These are phyloP conservation scores for Caenorhabditis sp. DNA, from an alignment of 2,888 invertebrate species.

Conservation along the genomic window DNA sequence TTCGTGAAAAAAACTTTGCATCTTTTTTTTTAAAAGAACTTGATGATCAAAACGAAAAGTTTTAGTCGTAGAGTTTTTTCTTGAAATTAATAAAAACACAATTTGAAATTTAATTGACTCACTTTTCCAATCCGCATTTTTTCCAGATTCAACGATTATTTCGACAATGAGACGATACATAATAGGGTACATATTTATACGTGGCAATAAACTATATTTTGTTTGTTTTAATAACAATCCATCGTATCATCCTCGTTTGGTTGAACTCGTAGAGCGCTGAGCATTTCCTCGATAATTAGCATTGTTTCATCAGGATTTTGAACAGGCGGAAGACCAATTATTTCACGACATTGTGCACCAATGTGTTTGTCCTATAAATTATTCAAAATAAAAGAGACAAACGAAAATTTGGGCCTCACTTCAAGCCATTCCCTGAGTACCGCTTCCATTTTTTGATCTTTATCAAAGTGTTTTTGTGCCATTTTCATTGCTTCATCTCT, in stretches of 20 bases:
- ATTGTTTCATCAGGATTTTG: background rate
- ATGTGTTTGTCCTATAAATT: conserved; percentile 5
- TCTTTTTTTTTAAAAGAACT: too few species aligned
- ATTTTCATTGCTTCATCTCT: background rate
- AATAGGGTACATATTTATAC: too few species aligned
- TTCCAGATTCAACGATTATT: background rate
- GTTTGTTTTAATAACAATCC: conserved; percentile 4
- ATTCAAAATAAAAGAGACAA: background rate
- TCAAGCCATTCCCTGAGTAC: background rate
- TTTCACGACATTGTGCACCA: background rate
- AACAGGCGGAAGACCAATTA: background rate
- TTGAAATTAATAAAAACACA: too few species aligned
- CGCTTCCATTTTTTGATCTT: background rate
- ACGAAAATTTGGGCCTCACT: background rate
- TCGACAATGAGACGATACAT: background rate
- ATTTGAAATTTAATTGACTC: too few species aligned
- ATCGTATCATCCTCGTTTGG: conserved; percentile 1
- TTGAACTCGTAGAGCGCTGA: background rate
- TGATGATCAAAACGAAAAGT: too few species aligned
- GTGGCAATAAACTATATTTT: too few species aligned
- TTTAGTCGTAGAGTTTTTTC: too few species aligned
- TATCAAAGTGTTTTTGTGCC: background rate
- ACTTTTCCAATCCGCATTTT: background rate
- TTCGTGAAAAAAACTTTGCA: too few species aligned
- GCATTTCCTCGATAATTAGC: background rate